Base-by-base conservation (phyloP, 2,797 vertebrate genomes). In the Rhabdomys pumilio region DNA sequence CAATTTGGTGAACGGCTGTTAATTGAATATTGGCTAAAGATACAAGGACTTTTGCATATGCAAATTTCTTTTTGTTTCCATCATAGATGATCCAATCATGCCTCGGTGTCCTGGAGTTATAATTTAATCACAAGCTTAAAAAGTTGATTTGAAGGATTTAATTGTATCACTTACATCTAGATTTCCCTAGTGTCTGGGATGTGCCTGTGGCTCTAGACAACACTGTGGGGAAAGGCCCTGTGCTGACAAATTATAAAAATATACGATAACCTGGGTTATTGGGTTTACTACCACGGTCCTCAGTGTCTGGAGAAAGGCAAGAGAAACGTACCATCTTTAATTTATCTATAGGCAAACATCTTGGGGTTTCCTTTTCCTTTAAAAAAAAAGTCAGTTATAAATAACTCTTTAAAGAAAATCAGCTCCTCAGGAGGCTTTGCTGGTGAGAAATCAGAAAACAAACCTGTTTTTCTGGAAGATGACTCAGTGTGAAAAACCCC, bases 121-220 rank as follows among this genome's bases (percentile, higher is more conserved):
- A 94, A 88, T 76, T 95, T 96, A 53, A 82, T 94, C 94, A 61
- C 50, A 80, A 73, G 22, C 81, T 82, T 72, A 55, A 61, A 97
- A 67, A 55, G 13, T 26, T 88, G 57, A 83, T 80, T 75, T 59
- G 69, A 92, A 61, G 50, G 65, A 92, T 95, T 93, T 93, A 57
- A 75, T 13, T 38, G 20, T 92, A 57, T 11, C n/a, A 29, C 11
- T 72, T 22, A 50, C 26, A 59, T 59, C 67, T 81, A 89, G 76
- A 79, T 87, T 87, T 94, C 31, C 47, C 73, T 55, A 31, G 59
- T 77, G 41, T 91, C 76, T 93, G 79, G 89, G 38, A n/a, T 91
- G 41, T n/a, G 86, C 85, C 53, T 41, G 47, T 3, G 8, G 26
- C 59, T 91, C 50, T 77, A 96, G 80, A 85, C 76, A 90, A 50